Base-by-base conservation (phyloP, 2,888 invertebrate genomes). In the Trachelus iudaicus region DNA sequence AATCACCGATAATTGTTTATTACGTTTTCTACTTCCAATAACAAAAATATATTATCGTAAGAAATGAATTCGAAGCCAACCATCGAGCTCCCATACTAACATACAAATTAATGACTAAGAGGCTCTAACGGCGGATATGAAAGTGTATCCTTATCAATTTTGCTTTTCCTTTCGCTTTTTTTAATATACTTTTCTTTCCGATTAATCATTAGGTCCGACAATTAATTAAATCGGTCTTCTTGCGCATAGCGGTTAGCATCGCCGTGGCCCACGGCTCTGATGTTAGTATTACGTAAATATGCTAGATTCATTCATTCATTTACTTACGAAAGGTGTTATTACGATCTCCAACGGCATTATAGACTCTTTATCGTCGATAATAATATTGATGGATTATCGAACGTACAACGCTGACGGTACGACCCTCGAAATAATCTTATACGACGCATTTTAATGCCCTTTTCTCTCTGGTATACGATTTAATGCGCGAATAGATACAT, bases 21-120 rank as follows among this genome's bases (percentile, higher is more conserved):
- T 87, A 87, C 83, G 56, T 87, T 81, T 77, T 85, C 86, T 85
- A 86, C 83, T 87, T 87, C 84, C 85, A 86, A 87, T 88, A 87
- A 88, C 87, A 88, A 88, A 88, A 88, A 88, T 88, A 88, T 87
- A 87, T 87, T 85, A 85, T 88, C 79, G 85, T 87, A 85, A 85
- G 85, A 87, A 88, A 86, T 83, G 82, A 87, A 88, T 86, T 85
- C 83, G 77, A 87, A 86, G 86, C 86, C 84, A 85, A 83, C 83
- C 81, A 81, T 86, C 83, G 74, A 74, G 35, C 68, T 75, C 68
- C 40, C 30, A 15, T 23, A 56, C 56, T 68, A 68, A 75, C 33
- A 33, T 75, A 75, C 75, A 68, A 75, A 68, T 68, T 68, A 68
- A 75, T 68, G 75, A 75, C 40, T 68, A 68, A 75, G n/a, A 40